Evolutionary conservation across 2,113 vertebrate genomes (phyloP), one percentile per base, ranked within the genome.

Genomic region (Misgurnus anguillicaudatus): DNA sequence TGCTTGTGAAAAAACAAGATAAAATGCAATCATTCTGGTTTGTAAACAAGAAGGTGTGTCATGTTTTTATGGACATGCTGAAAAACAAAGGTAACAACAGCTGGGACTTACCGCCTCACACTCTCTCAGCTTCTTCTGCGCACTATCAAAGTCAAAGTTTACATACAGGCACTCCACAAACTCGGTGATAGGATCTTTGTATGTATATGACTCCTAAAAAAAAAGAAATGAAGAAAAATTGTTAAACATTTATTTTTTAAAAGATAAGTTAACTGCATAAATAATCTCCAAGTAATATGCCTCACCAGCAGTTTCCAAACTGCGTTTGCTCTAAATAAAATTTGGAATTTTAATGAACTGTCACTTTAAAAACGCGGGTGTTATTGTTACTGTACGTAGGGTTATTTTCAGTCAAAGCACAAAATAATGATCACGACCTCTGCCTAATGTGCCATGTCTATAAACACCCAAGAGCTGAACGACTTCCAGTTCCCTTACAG

Each of bases 81-180:
- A 24, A 53, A 70, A 69, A 38, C 57, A 70, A 57, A 47, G 2
- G 5, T 41, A 51, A 65, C 11, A 31, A 19, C 21, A 42, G 45
- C 9, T 84, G 70, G 14, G 53, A 58, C 96, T 95, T 91, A 99
- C 97, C 80, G 95, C 97, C 91, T 98, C 97, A 77, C 98, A 99
- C 85, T 98, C 96, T 79, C 96, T 92, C 80, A 98, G 91, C 75
- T 98, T 99, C 90, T 95, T 99, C 92, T 98, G 96, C 14, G 97
- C 96, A 1, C 97, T 94, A 89, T 98, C 97, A 24, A 99, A 99
- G 91, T 99, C 96, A 84, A 98, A 98, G 85, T 99, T 98, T 78
- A 99, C 97, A 0, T 99, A 98, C 10, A 99, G 93, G 75, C 98
- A 99, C 88, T 98, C 97, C 88, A 98, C 96, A 89, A 98, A 99